Evolutionary conservation across 2,113 vertebrate genomes (phyloP).

Genomic region (Pseudolaguvia tuberculata): DNA sequence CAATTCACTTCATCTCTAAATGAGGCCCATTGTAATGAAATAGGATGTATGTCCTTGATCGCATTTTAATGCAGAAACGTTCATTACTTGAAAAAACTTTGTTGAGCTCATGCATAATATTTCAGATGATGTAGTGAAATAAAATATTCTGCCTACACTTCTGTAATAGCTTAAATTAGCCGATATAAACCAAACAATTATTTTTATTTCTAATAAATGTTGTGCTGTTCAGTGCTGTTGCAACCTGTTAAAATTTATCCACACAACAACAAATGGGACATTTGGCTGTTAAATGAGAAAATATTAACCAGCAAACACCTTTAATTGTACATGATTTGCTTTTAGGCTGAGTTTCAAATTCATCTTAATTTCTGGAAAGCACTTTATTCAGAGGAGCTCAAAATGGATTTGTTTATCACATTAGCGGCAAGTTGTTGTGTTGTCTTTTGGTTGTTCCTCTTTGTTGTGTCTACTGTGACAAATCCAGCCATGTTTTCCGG

Average conservation of each 20-base stretch:
- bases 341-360: slow-evolving; percentile 11
- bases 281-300: not conserved
- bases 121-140: slow-evolving; percentile 3
- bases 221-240: not conserved
- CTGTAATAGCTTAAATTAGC: not conserved
- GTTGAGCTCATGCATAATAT: slow-evolving; percentile 6
- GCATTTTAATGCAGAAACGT: slow-evolving; percentile 32
- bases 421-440: slow-evolving; percentile 27
- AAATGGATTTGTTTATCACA: slow-evolving; percentile 43
- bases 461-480: slow-evolving; percentile 19
- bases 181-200: not conserved
- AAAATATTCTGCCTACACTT: slow-evolving; percentile 7
- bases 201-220: slow-evolving; percentile 8
- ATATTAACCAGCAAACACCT: slow-evolving; percentile 4
- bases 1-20: slow-evolving; percentile 33
- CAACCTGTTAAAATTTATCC: not conserved
- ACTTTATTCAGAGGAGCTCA: not conserved
- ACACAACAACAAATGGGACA: not conserved
- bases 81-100: slow-evolving; percentile 22
- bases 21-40: slow-evolving; percentile 23
- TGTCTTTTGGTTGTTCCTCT: slow-evolving; percentile 32
- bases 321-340: slow-evolving; percentile 11
- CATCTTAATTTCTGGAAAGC: slow-evolving; percentile 28
- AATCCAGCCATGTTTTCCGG: slow-evolving; percentile 28
- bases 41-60: slow-evolving; percentile 28